Base-by-base conservation (phyloP, 1,140 invertebrate genomes). In the Pseudobourletiella spinata region DNA sequence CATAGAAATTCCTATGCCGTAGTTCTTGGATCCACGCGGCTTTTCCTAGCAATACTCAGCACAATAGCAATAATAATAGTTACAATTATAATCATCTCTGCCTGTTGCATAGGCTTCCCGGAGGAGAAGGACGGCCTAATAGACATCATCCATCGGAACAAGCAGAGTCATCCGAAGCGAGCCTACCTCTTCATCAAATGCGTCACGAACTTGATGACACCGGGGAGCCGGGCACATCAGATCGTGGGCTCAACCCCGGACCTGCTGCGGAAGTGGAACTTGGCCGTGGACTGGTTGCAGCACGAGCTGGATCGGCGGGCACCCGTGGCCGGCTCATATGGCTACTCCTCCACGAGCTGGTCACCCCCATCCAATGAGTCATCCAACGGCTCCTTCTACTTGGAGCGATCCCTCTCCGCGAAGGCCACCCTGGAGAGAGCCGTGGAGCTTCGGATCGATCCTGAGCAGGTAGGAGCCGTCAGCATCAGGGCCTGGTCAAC, bases 121-220 rank as follows among this genome's bases (percentile, higher is more conserved):
- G 91, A 95, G 64, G 92, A 96, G 70, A 81, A 90, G 22, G 92
- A 95, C 73, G 93, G 93, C 1, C 77, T 98, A 28, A 86, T 97
- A 72, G 94, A 97, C 70, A 96, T 88, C 50, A 95, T 96, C 72
- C 82, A 87, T 68, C 83, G 89, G 60, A 89, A 89, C 28, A 95
- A 95, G 74, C 89, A 86, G 67, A 91, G 95, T 77, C 95, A 96
- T 75, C 93, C 97, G 75, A 97, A 97, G 77, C 79, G 93, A 66
- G 91, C 92, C 32, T 98, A 98, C 77, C 91, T 95, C 73, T 96
- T 94, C 75, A 94, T 97, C 32, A 97, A 98, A 77, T 91, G 91
- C 74, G 82, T 97, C 78, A 93, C 95, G 24, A 83, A 86, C 59
- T 78, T 97, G 26, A 95, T 97, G 77, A 84, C 84, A 65, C 88